Base-by-base conservation (phyloP, 1,140 invertebrate genomes). In the Drosophila arawakana region DNA sequence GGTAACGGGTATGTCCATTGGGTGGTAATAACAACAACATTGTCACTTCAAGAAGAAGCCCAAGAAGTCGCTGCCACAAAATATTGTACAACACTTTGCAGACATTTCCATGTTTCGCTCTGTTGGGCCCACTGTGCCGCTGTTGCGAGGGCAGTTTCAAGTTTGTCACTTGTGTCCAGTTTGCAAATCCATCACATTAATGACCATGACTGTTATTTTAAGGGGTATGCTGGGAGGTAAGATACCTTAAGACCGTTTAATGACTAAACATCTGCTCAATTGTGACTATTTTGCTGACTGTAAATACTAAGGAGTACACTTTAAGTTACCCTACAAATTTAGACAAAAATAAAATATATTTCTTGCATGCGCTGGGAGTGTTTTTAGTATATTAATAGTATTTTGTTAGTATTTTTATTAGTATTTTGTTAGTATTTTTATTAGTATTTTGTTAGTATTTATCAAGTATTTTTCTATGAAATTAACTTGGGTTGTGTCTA, bases 41-140 rank as follows among this genome's bases (percentile, higher is more conserved):
- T 15, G 15, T 15, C n/a, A 13, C 18, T 30, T 52, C 30, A n/a
- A 25, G 54, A 67, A 61, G 74, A 78, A 78, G 76, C 76, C 76
- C 55, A 78, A 76, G 76, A 78, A 78, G 50, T 54, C 35, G 50
- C 50, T 71, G 67, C 59, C 52, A 62, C 43, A 70, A 50, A 47
- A 35, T 25, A 46, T 11, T 30, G n/a, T 10, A n/a, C 11, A 65
- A 34, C 49, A 44, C 50, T 44, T 55, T 21, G 41, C 44, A 58
- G 11, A 18, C 35, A 62, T 49, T 58, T 58, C 65, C 49, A 46
- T 54, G 54, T 58, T 72, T 65, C 61, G 63, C 70, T 67, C 39
- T 21, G 70, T 18, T 73, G 55, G 37, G 47, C 18, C 10, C 21
- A 50, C 4, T 52, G 66, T 39, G 21, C 30, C 35, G 18, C 43